These are phyloP conservation scores for Buathra laborator DNA, from an alignment of 2,888 invertebrate species.

Conservation along the genomic window DNA sequence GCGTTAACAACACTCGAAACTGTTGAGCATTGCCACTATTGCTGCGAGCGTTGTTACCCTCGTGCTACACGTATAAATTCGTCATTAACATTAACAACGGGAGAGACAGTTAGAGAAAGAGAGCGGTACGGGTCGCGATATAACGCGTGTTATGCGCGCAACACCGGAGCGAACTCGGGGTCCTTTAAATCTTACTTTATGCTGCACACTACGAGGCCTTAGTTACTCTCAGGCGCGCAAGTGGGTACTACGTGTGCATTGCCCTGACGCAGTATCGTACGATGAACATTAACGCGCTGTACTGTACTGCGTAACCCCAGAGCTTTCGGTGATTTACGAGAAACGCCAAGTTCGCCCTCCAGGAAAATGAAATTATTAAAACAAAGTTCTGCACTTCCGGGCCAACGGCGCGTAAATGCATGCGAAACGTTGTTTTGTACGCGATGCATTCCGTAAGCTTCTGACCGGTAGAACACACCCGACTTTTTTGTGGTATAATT, in stretches of 20 bases:
- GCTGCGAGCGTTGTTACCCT: background rate
- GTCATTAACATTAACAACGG: slow-evolving; percentile 35
- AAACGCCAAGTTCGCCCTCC: background rate
- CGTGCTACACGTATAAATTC: background rate
- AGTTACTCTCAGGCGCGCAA: slow-evolving; percentile 27
- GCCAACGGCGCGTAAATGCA: slow-evolving; percentile 18
- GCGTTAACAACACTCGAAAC: background rate
- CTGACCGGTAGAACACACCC: background rate
- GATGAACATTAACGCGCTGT: slow-evolving; percentile 38
- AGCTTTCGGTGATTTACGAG: slow-evolving; percentile 44
- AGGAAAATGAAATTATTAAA: slow-evolving; percentile 38
- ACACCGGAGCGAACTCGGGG: background rate
- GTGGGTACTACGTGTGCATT: slow-evolving; percentile 13
- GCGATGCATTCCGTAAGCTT: background rate
- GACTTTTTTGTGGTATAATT: background rate
- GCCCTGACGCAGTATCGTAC: slow-evolving; percentile 16
- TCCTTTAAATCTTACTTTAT: slow-evolving; percentile 51
- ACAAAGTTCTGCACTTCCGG: slow-evolving; percentile 27
- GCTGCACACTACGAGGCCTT: slow-evolving; percentile 5
- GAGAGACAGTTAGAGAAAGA: background rate
- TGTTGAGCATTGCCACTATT: background rate
- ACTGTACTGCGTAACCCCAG: background rate
- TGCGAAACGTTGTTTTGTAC: background rate
- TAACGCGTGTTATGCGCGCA: slow-evolving; percentile 7
- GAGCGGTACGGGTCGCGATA: background rate